Evolutionary conservation across 2,888 invertebrate species (phyloP), one percentile per base, ranked within the genome.

Genomic region (Encarsia formosa): DNA sequence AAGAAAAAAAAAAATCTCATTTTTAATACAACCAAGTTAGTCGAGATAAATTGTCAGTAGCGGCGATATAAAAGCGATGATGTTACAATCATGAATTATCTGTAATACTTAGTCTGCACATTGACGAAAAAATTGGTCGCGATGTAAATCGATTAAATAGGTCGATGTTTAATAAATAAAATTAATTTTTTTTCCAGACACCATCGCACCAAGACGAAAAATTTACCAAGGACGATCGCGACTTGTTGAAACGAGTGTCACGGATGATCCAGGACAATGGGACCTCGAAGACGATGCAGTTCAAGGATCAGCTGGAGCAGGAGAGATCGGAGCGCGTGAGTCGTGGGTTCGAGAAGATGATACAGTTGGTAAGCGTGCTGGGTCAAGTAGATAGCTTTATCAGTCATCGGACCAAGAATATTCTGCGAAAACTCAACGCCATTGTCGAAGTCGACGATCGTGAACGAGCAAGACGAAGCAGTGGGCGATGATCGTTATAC

Each of bases 301-400:
- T 24, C 15, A 35, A 13, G 13, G 48, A 53, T 2, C 44, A 57
- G 18, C 2, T 46, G 11, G 56, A 51, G 3, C 4, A 68, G 31
- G 68, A 75, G 34, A 69, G 68, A 52, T 66, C 71, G 1, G 74
- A 76, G 58, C 66, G 68, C 48, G 61, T 77, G 22, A 76, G 77
- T 54, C 72, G 69, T 23, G 74, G 75, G 59, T 77, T 79, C 52
- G 77, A 78, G 51, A 75, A 69, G 60, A 71, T 79, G 67, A 74
- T 78, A 45, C 75, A 77, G 58, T 64, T 79, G 34, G 75, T 79
- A 3, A 76, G 75, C 54, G 73, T 79, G 48, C 65, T 78, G 47
- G 78, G 77, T 3, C 77, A 79, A 62, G 71, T 79, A 26, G 78
- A 79, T 59, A 70, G 73, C 23, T 79, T 77, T 59, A 61, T 79